Base-by-base conservation (phyloP, 1,140 invertebrate genomes). In the Drosophila malerkotliana region DNA sequence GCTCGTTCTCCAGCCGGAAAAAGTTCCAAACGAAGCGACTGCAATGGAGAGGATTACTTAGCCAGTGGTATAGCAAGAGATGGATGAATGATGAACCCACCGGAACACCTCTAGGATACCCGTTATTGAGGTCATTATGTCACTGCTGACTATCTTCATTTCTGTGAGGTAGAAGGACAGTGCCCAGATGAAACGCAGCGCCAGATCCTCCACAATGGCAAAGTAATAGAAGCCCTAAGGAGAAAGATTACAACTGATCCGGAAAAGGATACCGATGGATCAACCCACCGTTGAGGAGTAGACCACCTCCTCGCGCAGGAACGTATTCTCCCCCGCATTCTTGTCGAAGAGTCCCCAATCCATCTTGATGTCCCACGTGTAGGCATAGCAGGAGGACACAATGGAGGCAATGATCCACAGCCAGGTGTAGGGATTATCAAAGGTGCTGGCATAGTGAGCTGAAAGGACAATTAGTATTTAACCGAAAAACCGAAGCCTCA, bases 11-110 rank as follows among this genome's bases (percentile, higher is more conserved):
- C 72, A 99, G 92, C 1, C 99, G 98, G 93, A 99, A 99, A 92
- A 98, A 99, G 92, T 99, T 99, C 99, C 99, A 99, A 37, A 99
- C 95, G 93, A 99, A 99, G 61, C 98, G 94, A 82, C 98, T 98
- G 79, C 39, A 71, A 90, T 49, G 12, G 12, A 68, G 89, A 54
- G 18, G 30, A 21, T 47, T 0, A 21, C 4, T 37, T 37, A 37
- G 28, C 12, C 14, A 7, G 15, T 2, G 5, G n/a, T 1, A 1
- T 18, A 18, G 18, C 18, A 2, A 2, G 14, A 7, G 15, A 18
- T 2, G 0, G 2, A 8, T 44, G 6, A 18, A 44, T 1, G 39
- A 15, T 14, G 18, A 21, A 30, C 14, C 41, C 1, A 96, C 97
- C 98, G 95, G 91, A 99, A 97, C 7, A 99, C 97, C 95, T 99